Evolutionary conservation across 2,113 vertebrate species (phyloP).

Genomic region (Canis aureus): DNA sequence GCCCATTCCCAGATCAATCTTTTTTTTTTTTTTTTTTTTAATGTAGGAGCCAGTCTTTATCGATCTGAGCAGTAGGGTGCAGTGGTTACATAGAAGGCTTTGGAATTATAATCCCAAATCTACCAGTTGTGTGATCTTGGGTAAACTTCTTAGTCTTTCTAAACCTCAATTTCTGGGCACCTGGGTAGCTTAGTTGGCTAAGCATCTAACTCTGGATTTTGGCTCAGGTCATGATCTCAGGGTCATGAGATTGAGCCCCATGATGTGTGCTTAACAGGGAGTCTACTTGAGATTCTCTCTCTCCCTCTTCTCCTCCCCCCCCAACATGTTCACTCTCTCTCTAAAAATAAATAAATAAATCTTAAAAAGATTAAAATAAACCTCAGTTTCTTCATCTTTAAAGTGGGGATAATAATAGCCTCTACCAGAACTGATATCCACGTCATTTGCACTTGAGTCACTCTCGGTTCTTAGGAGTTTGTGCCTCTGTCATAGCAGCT

Average conservation of each 20-base stretch:
- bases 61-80: background rate
- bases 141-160: background rate
- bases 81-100: background rate
- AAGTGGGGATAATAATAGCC: background rate
- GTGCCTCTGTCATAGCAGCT: background rate
- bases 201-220: no score
- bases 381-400: background rate
- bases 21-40: background rate
- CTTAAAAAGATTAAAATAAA: background rate
- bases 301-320: background rate
- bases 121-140: background rate
- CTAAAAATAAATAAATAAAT: background rate
- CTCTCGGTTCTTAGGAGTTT: background rate
- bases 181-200: no score
- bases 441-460: background rate
- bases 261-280: background rate
- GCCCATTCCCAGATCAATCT: background rate
- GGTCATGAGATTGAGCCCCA: no score
- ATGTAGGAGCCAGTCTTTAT: background rate
- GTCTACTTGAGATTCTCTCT: background rate
- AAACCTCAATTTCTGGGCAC: background rate
- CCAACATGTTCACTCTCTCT: background rate
- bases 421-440: background rate
- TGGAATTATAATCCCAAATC: background rate
- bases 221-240: no score